Percentiles rank a stretch among this genome's conserved stretches.
phyloP scores from a whole-genome alignment of 2,888 invertebrate genomes.

The Andrena chrysosceles region DNA sequence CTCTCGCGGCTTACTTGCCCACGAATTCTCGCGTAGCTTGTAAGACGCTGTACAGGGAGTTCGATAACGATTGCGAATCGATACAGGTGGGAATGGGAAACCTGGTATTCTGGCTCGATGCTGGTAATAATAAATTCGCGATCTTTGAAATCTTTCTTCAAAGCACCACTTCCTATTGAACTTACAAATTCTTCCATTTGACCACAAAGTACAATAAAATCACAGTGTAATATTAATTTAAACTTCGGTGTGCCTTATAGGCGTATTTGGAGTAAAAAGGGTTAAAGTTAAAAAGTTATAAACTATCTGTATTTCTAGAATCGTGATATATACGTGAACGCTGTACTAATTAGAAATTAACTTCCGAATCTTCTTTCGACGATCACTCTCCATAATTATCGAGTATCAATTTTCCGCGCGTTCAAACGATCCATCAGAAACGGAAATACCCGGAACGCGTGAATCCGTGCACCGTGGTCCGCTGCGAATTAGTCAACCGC shows the following conservation, averaged over 20 bases:
- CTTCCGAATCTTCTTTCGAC: too few species aligned
- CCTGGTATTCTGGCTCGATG: neutral
- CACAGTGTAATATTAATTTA: too few species aligned
- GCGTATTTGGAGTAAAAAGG: too few species aligned
- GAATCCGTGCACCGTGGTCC: slow-evolving; percentile 17
- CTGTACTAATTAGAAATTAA: too few species aligned
- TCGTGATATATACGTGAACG: too few species aligned
- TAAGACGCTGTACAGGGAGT: slow-evolving; percentile 24
- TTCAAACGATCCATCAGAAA: neutral
- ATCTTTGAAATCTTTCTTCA: neutral
- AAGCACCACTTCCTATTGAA: too few species aligned
- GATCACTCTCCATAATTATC: neutral
- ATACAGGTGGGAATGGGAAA: slow-evolving; percentile 27
- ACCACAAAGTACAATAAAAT: too few species aligned
- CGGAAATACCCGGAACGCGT: slow-evolving; percentile 10
- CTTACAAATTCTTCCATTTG: too few species aligned
- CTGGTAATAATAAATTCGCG: slow-evolving; percentile 7
- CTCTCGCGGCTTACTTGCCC: slow-evolving; percentile 18
- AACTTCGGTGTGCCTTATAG: too few species aligned
- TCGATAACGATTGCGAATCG: slow-evolving; percentile 56
- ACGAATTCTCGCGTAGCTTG: slow-evolving; percentile 15
- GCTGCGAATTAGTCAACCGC: slow-evolving; percentile 42
- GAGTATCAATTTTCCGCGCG: neutral
- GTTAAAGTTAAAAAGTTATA: too few species aligned
- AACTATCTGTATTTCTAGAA: too few species aligned